A percentile compares a stretch with the other conserved stretches of the same genome.
Conservation (phyloP, 2,888 invertebrate species). For the Eupithecia insigniata region DNA sequence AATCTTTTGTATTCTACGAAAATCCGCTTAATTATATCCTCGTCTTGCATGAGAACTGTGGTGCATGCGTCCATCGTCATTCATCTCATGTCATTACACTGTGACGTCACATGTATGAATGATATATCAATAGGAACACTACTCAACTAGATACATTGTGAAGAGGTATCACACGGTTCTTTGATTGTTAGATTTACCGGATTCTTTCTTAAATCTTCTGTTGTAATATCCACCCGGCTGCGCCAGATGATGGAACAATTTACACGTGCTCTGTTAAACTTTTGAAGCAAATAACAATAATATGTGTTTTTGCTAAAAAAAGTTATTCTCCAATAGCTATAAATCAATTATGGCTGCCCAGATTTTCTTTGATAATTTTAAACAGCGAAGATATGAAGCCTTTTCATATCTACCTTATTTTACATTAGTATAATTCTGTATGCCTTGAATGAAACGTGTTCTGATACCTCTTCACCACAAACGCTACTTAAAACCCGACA, state of each 20-base stretch:
- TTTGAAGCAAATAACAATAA: too few species aligned
- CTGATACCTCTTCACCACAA: conserved; percentile 36
- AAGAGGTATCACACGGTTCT: conserved; percentile 32
- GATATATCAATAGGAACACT: conserved; percentile 44
- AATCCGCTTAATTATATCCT: conserved; percentile 24
- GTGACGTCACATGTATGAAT: conserved; percentile 46
- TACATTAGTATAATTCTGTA: background rate
- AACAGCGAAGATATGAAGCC: too few species aligned
- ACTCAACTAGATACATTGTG: conserved; percentile 40
- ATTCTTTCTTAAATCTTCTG: background rate
- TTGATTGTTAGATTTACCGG: background rate
- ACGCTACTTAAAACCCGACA: conserved; percentile 17
- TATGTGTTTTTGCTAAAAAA: too few species aligned
- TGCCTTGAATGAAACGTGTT: background rate
- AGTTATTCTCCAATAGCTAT: too few species aligned
- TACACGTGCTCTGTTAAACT: too few species aligned
- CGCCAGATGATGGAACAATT: too few species aligned
- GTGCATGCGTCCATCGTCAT: conserved; percentile 41
- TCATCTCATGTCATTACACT: conserved; percentile 45
- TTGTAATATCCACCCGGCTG: background rate
- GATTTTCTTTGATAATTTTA: background rate
- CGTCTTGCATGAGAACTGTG: conserved; percentile 33
- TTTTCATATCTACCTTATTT: too few species aligned
- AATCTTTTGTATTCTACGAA: background rate
- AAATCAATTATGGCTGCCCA: background rate